These are phyloP conservation scores for Halictus rubicundus DNA, from an alignment of 1,140 invertebrate genomes.

Conservation along the genomic window DNA sequence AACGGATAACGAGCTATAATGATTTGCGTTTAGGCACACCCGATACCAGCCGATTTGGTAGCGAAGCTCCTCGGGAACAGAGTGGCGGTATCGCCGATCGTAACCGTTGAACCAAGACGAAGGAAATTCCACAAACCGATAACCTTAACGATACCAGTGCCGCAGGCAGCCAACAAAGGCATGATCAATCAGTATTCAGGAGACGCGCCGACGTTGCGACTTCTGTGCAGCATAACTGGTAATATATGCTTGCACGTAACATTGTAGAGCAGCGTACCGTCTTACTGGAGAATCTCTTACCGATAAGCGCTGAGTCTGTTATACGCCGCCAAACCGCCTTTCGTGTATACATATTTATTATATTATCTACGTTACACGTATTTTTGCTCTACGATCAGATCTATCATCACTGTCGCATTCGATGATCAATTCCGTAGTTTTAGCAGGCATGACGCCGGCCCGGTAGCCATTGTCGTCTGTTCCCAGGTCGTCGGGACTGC, in stretches of 20 bases:
- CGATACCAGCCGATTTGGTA: constrained; percentile 90
- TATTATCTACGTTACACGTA: no score
- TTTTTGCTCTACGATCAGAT: constrained; percentile 37
- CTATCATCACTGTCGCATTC: constrained; percentile 45
- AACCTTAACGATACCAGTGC: constrained; percentile 96
- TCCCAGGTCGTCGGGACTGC: constrained; percentile 61
- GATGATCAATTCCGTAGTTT: constrained; percentile 51
- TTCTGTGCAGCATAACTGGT: constrained; percentile 97
- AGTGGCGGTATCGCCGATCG: constrained; percentile 95
- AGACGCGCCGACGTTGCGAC: constrained; percentile 89
- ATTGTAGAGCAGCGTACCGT: constrained; percentile 74
- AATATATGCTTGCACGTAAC: constrained; percentile 78
- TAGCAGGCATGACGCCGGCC: constrained; percentile 57
- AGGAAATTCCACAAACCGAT: constrained; percentile 98
- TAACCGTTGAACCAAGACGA: constrained; percentile 97
- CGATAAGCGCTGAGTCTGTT: constrained; percentile 63
- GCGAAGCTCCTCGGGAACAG: constrained; percentile 93
- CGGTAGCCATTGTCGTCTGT: constrained; percentile 58
- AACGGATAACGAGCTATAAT: background rate
- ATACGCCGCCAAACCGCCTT: constrained; percentile 25
- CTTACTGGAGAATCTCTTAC: constrained; percentile 75
- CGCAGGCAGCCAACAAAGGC: constrained; percentile 90
- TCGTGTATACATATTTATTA: constrained; percentile 42
- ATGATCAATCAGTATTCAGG: constrained; percentile 94
- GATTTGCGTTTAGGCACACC: constrained; percentile 88